Conservation (phyloP, 2,797 vertebrate species). For the Tolypeutes matacus region DNA sequence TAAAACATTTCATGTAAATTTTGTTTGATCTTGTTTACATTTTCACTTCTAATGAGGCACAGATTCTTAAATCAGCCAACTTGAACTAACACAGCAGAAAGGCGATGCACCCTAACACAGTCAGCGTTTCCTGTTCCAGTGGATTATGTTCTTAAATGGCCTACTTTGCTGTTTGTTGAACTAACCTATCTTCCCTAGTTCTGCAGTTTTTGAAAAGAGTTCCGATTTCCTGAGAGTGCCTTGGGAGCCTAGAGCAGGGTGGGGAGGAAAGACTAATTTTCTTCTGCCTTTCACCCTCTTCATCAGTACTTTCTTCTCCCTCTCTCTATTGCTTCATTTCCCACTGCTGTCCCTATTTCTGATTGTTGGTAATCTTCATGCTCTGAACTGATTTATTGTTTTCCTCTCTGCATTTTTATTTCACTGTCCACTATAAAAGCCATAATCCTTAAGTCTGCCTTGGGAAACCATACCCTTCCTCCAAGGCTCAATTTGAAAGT, state of each 20-base stretch:
- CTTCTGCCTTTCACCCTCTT: background rate
- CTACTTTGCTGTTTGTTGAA: conserved; percentile 20
- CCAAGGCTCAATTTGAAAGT: background rate
- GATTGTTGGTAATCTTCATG: background rate
- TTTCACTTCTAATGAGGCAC: conserved; percentile 73
- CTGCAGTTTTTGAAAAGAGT: background rate
- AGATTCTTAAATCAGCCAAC: conserved; percentile 67
- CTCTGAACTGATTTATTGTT: background rate
- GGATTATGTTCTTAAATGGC: conserved; percentile 25
- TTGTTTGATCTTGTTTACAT: conserved; percentile 72
- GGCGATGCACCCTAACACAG: background rate
- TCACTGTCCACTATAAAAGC: background rate
- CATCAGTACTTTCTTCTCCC: background rate
- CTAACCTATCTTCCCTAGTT: background rate
- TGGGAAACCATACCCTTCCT: background rate
- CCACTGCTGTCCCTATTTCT: background rate
- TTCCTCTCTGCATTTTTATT: background rate
- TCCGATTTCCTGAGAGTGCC: background rate
- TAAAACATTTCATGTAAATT: conserved; percentile 79
- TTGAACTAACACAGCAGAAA: conserved; percentile 33
- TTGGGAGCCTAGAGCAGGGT: background rate
- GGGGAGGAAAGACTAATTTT: background rate
- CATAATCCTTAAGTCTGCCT: background rate
- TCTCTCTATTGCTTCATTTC: background rate
- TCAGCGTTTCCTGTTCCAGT: background rate